Base-by-base conservation (phyloP, 92 coral and sea anemone genomes). In the Epizoanthus ramosus region DNA sequence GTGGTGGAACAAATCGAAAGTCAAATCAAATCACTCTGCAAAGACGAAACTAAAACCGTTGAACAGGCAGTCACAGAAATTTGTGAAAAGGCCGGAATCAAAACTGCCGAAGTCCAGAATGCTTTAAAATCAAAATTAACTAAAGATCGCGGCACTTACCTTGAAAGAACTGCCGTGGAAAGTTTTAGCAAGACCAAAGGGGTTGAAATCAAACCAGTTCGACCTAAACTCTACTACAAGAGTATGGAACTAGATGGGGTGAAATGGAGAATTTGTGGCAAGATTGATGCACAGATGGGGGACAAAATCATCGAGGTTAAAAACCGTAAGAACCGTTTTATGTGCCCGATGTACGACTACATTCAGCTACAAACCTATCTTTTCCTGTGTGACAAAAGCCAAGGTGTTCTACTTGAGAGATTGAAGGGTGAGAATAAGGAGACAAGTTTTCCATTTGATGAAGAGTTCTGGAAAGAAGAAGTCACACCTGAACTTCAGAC, bases 361-460 rank as follows among this genome's bases (percentile, higher is more conserved):
- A 88, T 97, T 28, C 99, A 97, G 79, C 89, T 97, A 2, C 99
- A 97, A 71, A 89, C 97, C 17, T 97, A 97, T 52, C 85, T 97
- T 80, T 97, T 75, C 84, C 71, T 97, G 10, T 89, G 94, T 63
- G 90, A 87, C 25, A 97, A 87, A 80, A 56, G 80, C 52, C 84
- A 83, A 57, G 98, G 99, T 17, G 75, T 97, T 17, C 88, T 97
- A 39, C 88, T 97, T 14, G 98, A 97, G 80, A 67, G 99, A 70
- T 73, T 94, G 66, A 85, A 71, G 25, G 97, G 94, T 3, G 68
- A 88, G 39, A 90, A 97, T 72, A 80, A 71, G 43, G 99, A 97
- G 75, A 87, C 99, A 0, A 57, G 68, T n/a, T 86, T 90, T 41
- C 85, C 87, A 14, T 97, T 97, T 75, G 94, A 97, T 65, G 88